Conservation (phyloP, 2,797 vertebrate genomes). For the Phoebastria nigripes region DNA sequence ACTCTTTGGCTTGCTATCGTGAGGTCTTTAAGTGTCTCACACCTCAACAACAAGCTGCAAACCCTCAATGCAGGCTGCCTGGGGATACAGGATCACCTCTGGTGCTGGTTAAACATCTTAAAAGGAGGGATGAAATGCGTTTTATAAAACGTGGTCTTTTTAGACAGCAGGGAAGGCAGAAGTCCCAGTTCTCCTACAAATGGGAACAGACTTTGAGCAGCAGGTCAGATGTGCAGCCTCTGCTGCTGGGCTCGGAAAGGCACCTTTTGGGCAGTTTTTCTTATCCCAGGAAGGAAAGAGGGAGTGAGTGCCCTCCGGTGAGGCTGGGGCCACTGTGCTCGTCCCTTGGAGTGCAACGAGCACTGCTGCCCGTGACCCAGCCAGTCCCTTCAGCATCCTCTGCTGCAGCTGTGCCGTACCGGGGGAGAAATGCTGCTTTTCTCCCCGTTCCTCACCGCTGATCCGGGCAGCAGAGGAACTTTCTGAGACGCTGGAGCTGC, state of each 20-base stretch:
- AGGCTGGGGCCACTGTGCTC: not conserved
- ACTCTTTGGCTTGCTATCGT: not conserved
- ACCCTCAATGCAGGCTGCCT: not conserved
- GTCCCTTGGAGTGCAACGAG: not conserved
- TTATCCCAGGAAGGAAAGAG: not conserved
- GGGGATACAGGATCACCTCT: not conserved
- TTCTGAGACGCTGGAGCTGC: not conserved
- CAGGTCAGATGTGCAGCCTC: fast-evolving
- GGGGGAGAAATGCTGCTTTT: not conserved
- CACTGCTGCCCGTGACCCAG: not conserved
- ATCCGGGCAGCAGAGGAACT: not conserved
- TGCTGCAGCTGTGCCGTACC: not conserved
- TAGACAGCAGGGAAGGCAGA: not conserved
- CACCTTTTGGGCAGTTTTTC: not conserved
- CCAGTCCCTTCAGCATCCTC: not conserved
- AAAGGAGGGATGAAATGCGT: not conserved
- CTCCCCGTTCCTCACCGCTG: fast-evolving
- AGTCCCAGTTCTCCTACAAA: not conserved
- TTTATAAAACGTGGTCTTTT: not conserved
- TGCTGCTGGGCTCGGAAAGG: not conserved
- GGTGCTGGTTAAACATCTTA: not conserved
- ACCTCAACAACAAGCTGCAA: not conserved
- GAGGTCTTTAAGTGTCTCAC: not conserved
- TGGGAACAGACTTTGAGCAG: not conserved
- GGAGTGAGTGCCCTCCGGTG: fast-evolving